Evolutionary conservation across 37 sponge, comb jelly and placozoan species (phyloP).

Genomic region (Petrosia ficiformis): DNA sequence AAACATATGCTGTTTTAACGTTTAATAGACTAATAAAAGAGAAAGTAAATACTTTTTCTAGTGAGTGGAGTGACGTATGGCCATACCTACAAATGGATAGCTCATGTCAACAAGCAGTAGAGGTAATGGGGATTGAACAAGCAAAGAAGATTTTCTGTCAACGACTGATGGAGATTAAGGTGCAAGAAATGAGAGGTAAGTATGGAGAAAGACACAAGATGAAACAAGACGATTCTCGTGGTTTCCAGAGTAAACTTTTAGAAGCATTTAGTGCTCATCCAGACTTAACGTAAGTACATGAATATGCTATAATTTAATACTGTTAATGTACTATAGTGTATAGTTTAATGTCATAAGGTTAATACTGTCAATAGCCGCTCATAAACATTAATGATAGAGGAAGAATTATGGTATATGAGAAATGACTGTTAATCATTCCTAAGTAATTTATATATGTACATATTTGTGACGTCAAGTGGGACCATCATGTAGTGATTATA

Average conservation of each 20-base stretch:
- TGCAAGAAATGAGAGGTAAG: slow-evolving; percentile 35
- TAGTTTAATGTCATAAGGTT: too few relatives aligned
- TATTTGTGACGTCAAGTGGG: too few relatives aligned
- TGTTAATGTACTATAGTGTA: too few relatives aligned
- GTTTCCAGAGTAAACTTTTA: slow-evolving; percentile 44
- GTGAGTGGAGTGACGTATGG: slow-evolving; percentile 6
- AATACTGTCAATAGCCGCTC: too few relatives aligned
- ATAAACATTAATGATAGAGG: too few relatives aligned
- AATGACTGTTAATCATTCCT: too few relatives aligned
- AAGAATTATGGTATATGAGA: too few relatives aligned
- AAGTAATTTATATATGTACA: too few relatives aligned
- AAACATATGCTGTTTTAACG: not conserved
- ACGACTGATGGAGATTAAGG: slow-evolving; percentile 72
- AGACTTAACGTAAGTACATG: slow-evolving; percentile 60
- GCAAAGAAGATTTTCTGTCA: slow-evolving; percentile 65
- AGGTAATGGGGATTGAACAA: slow-evolving; percentile 32
- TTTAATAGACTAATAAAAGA: not conserved
- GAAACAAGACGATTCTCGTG: slow-evolving; percentile 16
- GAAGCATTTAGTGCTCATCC: slow-evolving; percentile 64
- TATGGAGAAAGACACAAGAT: slow-evolving; percentile 16
- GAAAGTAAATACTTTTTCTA: slow-evolving; percentile 4
- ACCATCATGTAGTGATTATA: too few relatives aligned
- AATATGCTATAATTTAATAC: too few relatives aligned
- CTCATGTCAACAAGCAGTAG: slow-evolving; percentile 20
- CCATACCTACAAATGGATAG: slow-evolving; percentile 37